These are phyloP conservation scores for Tuberolachnus salignus DNA, from an alignment of 2,888 invertebrate genomes.

Conservation along the genomic window DNA sequence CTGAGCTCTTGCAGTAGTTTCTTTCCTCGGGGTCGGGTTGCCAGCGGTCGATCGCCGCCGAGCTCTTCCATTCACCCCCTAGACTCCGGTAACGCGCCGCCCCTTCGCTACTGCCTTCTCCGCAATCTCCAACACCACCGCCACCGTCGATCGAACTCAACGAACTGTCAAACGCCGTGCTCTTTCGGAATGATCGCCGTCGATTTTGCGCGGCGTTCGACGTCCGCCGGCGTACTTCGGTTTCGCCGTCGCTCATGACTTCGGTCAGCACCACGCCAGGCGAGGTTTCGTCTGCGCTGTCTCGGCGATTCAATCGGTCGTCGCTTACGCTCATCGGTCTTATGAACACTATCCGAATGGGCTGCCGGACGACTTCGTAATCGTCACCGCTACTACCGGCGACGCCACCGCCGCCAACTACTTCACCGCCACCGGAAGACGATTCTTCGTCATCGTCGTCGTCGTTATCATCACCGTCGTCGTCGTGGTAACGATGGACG, in stretches of 20 bases:
- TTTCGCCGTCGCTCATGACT: conserved; percentile 45
- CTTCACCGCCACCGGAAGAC: neutral
- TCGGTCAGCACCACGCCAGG: conserved; percentile 35
- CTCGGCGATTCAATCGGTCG: conserved; percentile 16
- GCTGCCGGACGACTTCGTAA: conserved; percentile 23
- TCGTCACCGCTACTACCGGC: neutral
- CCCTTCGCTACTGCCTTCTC: neutral
- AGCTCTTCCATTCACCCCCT: conserved; percentile 20
- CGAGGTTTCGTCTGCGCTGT: neutral
- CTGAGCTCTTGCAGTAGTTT: conserved; percentile 30
- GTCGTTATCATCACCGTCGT: neutral
- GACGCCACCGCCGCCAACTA: neutral
- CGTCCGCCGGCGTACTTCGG: neutral
- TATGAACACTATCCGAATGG: conserved; percentile 28
- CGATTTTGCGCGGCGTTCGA: conserved; percentile 13
- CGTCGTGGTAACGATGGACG: neutral
- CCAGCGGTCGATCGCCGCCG: neutral
- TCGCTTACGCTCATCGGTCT: conserved; percentile 20
- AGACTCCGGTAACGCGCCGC: neutral
- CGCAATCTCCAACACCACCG: neutral
- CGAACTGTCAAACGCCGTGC: conserved; percentile 23
- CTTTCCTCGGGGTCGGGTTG: neutral
- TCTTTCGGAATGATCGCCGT: conserved; percentile 31
- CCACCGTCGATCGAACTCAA: neutral
- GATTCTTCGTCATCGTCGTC: neutral